Conservation (phyloP, 2,888 invertebrate species). For the Thereva nobilitata region DNA sequence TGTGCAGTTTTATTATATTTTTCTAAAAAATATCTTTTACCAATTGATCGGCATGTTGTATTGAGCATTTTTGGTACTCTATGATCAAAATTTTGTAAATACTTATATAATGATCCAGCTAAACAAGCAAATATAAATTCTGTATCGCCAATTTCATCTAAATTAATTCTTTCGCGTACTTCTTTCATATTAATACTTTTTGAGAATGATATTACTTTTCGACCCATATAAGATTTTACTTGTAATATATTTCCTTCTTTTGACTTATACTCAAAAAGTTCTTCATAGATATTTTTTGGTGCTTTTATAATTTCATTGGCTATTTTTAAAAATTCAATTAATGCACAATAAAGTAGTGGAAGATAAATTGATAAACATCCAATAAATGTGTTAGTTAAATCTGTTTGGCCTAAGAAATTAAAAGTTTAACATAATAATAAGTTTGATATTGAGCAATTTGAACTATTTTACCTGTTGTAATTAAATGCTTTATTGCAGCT, state of each 20-base stretch:
- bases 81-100: conserved; percentile 46
- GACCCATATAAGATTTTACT: conserved; percentile 54
- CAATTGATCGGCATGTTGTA: conserved; percentile 54
- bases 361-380: conserved; percentile 51
- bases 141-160: conserved; percentile 50
- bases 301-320: conserved; percentile 53
- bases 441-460: conserved; percentile 1
- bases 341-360: conserved; percentile 52
- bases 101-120: conserved; percentile 53
- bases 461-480: conserved; percentile 45
- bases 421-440: background rate
- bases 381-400: conserved; percentile 48
- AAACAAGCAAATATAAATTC: conserved; percentile 54
- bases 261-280: conserved; percentile 51
- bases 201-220: conserved; percentile 56
- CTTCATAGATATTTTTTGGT: conserved; percentile 55
- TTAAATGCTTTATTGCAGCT: conserved; percentile 50
- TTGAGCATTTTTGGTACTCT: conserved; percentile 51
- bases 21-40: conserved; percentile 55
- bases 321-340: conserved; percentile 52
- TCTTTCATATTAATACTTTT: conserved; percentile 54
- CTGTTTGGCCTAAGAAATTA: conserved; percentile 47
- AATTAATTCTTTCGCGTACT: conserved; percentile 48
- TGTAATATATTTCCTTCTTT: conserved; percentile 54
- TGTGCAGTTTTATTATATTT: conserved; percentile 50